Evolutionary conservation across 2,888 invertebrate species (phyloP).

Genomic region (Synanthedon tipuliformis): DNA sequence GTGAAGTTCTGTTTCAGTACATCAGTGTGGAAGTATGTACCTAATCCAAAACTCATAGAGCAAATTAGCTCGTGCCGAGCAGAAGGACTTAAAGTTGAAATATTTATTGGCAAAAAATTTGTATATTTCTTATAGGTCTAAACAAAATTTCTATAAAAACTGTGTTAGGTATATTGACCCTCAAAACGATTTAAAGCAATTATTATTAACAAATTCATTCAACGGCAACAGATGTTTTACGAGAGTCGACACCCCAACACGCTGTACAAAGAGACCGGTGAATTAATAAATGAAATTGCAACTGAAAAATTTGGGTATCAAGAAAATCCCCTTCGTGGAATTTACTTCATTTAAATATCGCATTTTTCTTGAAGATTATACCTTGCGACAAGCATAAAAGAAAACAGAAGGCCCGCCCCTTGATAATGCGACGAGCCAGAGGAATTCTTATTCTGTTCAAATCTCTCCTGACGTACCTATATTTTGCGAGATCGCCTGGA

Average conservation of each 20-base stretch:
- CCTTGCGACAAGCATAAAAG: conserved; percentile 70
- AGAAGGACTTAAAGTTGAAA: too few species aligned
- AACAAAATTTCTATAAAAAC: too few species aligned
- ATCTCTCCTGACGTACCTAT: conserved; percentile 69
- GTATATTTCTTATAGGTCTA: too few species aligned
- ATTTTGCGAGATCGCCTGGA: conserved; percentile 64
- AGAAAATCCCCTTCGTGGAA: conserved; percentile 56
- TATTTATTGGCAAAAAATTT: too few species aligned
- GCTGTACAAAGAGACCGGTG: conserved; percentile 28
- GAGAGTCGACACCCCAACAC: conserved; percentile 17
- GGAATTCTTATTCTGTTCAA: conserved; percentile 70
- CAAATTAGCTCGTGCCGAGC: too few species aligned
- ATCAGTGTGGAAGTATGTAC: too few species aligned
- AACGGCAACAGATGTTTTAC: conserved; percentile 24
- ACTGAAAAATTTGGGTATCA: conserved; percentile 51
- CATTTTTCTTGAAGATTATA: conserved; percentile 71
- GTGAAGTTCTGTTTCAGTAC: too few species aligned
- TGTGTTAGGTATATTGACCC: background rate
- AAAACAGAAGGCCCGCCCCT: conserved; percentile 64
- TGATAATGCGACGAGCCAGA: conserved; percentile 64
- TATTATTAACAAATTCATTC: conserved; percentile 2
- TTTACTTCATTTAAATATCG: conserved; percentile 70
- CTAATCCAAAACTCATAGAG: too few species aligned
- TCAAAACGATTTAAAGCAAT: conserved; percentile 4
- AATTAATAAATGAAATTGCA: conserved; percentile 57